phyloP scores from a whole-genome alignment of 2,113 vertebrate genomes.

The Oostethus manadensis region DNA sequence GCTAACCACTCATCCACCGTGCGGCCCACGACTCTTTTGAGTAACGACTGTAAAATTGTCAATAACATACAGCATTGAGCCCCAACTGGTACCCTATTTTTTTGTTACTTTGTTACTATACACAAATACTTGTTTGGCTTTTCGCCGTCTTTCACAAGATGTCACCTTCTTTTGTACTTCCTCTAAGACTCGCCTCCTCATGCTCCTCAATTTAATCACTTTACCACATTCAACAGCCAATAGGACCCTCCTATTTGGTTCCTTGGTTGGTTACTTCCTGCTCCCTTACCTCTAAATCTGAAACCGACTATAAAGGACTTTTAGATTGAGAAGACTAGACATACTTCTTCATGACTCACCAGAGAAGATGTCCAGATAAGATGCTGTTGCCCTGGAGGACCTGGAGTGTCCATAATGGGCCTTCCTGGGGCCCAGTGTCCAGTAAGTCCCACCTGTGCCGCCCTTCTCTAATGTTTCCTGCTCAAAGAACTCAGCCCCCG shows the following conservation, averaged over 20 bases:
- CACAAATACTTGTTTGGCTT: too few relatives aligned
- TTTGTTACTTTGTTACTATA: too few relatives aligned
- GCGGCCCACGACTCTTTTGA: too few relatives aligned
- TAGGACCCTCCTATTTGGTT: not conserved
- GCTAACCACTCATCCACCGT: too few relatives aligned
- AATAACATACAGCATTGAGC: too few relatives aligned
- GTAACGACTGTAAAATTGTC: too few relatives aligned
- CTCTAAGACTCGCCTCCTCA: not conserved
- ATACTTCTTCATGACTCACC: conserved; percentile 74
- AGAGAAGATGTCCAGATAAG: conserved; percentile 87
- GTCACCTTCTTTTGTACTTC: conserved; percentile 4
- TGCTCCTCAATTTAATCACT: not conserved
- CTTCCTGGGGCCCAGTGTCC: conserved; percentile 68
- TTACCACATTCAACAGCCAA: not conserved
- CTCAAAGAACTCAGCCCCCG: conserved; percentile 56
- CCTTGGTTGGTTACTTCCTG: not conserved
- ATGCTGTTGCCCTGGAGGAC: conserved; percentile 48
- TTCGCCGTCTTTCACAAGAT: not conserved
- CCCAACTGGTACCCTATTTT: too few relatives aligned
- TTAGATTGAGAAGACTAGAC: not conserved
- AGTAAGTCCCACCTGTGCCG: conserved; percentile 46
- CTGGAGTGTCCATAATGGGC: conserved; percentile 63
- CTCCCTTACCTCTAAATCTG: not conserved
- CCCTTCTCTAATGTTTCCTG: conserved; percentile 53
- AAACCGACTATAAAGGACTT: not conserved